These are phyloP conservation scores for Dicentrarchus labrax DNA, from an alignment of 2,113 vertebrate genomes.

Conservation along the genomic window DNA sequence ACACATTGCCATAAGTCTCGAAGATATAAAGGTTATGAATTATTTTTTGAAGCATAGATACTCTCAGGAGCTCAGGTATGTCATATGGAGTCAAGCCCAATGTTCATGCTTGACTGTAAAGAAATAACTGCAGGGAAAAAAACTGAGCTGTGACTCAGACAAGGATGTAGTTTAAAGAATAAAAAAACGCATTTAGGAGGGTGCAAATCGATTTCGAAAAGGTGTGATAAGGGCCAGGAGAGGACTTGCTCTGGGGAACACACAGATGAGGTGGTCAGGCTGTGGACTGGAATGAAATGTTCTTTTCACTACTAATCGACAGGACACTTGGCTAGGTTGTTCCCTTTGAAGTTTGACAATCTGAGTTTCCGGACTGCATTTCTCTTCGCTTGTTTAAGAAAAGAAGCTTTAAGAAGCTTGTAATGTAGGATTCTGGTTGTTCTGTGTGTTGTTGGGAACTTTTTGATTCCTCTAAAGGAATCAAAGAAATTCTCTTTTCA, in stretches of 20 bases:
- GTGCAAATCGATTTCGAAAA: slow-evolving; percentile 47
- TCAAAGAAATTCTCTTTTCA: background rate
- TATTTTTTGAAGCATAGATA: background rate
- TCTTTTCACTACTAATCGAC: slow-evolving; percentile 56
- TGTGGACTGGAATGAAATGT: slow-evolving; percentile 57
- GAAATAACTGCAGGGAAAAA: background rate
- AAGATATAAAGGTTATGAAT: background rate
- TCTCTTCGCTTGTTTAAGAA: background rate
- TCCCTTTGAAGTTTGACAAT: slow-evolving; percentile 59
- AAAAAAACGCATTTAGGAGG: slow-evolving; percentile 2
- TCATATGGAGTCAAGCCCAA: background rate
- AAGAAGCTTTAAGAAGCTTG: slow-evolving; percentile 3
- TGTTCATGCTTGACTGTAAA: background rate
- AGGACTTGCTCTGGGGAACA: slow-evolving; percentile 49
- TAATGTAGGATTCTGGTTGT: slow-evolving; percentile 2
- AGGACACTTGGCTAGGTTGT: slow-evolving; percentile 32
- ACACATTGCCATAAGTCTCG: background rate
- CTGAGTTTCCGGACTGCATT: background rate
- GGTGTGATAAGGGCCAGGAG: slow-evolving; percentile 27
- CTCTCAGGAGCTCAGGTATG: background rate
- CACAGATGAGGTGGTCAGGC: slow-evolving; percentile 42
- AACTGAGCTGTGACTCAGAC: background rate
- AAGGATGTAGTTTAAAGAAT: slow-evolving; percentile 2
- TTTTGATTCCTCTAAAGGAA: slow-evolving; percentile 18
- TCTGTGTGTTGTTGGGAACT: slow-evolving; percentile 1